A percentile compares a stretch with the other conserved stretches of the same genome.
These are phyloP conservation scores for Darevskia mixta DNA, from an alignment of 2,797 vertebrate species.

Conservation along the genomic window DNA sequence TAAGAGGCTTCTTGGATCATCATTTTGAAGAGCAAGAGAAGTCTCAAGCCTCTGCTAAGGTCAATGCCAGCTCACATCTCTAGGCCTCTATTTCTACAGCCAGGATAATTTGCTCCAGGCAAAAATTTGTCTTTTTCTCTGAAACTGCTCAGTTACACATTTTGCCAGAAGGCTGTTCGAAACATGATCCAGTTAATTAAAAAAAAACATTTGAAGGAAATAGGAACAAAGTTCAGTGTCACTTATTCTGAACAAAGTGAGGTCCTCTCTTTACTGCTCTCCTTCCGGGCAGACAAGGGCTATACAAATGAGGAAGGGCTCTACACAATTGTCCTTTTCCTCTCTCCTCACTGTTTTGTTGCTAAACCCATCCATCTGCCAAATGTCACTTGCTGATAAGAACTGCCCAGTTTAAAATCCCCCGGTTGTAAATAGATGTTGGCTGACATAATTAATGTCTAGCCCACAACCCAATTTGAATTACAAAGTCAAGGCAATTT, in stretches of 20 bases:
- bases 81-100: background rate
- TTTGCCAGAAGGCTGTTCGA: constrained; percentile 30
- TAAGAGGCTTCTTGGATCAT: constrained; percentile 22
- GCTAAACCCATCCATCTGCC: constrained; percentile 78
- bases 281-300: constrained; percentile 53
- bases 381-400: constrained; percentile 79
- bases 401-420: constrained; percentile 68
- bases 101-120: background rate
- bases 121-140: background rate
- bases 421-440: constrained; percentile 77
- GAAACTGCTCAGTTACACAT: background rate
- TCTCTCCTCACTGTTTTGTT: constrained; percentile 60
- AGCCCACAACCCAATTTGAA: constrained; percentile 73
- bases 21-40: constrained; percentile 45
- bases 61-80: accelerated
- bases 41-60: constrained; percentile 10
- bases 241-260: constrained; percentile 49
- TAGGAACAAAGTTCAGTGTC: constrained; percentile 27
- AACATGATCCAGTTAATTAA: constrained; percentile 45
- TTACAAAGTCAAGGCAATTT: constrained; percentile 76
- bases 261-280: constrained; percentile 54
- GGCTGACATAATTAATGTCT: constrained; percentile 80
- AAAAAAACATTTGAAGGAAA: constrained; percentile 28
- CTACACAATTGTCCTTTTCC: constrained; percentile 14
- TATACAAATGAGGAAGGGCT: constrained; percentile 60